A percentile compares a stretch with the other conserved stretches of the same genome.
These are phyloP conservation scores for Pollimyrus isidori DNA, from an alignment of 2,113 vertebrate genomes.

Conservation along the genomic window DNA sequence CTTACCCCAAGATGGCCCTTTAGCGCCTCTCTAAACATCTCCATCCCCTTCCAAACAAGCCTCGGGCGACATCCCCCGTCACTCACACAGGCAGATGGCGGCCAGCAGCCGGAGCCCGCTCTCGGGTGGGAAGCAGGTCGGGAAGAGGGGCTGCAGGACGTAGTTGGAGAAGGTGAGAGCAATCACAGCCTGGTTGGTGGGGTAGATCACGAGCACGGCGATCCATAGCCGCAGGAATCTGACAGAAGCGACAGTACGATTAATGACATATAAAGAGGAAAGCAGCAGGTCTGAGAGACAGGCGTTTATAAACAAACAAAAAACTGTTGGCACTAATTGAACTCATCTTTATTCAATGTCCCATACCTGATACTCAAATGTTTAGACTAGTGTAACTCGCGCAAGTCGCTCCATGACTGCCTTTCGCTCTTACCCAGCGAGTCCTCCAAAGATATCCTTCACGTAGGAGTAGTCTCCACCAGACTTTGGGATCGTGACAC, in stretches of 20 bases:
- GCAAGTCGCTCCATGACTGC: background rate
- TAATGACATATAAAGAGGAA: background rate
- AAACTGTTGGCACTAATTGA: background rate
- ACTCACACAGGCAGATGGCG: conserved; percentile 78
- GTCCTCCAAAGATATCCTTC: conserved; percentile 85
- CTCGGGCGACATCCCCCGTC: background rate
- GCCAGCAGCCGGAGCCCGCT: conserved; percentile 74
- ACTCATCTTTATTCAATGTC: background rate
- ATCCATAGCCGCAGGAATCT: conserved; percentile 87
- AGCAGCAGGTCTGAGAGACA: background rate
- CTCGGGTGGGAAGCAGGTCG: conserved; percentile 79
- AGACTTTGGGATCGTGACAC: conserved; percentile 88
- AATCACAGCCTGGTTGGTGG: conserved; percentile 88
- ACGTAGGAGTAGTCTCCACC: conserved; percentile 88
- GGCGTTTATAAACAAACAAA: background rate
- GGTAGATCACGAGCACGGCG: conserved; percentile 85
- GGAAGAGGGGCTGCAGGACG: conserved; percentile 82
- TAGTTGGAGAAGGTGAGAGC: conserved; percentile 90
- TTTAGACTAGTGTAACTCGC: background rate
- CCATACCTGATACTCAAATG: background rate
- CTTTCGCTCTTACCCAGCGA: conserved; percentile 71
- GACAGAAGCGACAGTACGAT: background rate
- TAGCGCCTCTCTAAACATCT: background rate
- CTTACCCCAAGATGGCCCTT: background rate
- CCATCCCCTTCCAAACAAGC: background rate